Conservation (phyloP, 1,140 invertebrate species). For the Melitaea cinxia region DNA sequence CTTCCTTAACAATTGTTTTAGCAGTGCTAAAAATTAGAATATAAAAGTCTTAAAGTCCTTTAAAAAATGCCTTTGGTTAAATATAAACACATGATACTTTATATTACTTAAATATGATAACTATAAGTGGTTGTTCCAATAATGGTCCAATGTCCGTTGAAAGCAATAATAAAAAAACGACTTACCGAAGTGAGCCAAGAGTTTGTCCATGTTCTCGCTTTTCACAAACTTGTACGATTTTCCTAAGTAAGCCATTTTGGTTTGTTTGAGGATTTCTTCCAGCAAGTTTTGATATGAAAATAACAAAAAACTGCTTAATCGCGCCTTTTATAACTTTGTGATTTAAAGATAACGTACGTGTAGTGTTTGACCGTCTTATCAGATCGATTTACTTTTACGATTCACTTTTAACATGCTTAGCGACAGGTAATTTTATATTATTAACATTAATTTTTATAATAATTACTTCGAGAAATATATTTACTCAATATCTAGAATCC, state of each 20-base stretch:
- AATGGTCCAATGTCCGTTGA: not conserved
- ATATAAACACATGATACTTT: no score
- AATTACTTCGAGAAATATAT: not conserved
- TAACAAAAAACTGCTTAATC: not conserved
- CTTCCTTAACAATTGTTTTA: no score
- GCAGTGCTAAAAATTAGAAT: no score
- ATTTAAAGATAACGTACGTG: not conserved
- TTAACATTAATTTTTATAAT: not conserved
- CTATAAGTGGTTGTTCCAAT: no score
- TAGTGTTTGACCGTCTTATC: not conserved
- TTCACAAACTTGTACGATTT: constrained; percentile 41
- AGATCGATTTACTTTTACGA: constrained; percentile 1
- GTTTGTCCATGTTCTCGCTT: constrained; percentile 47
- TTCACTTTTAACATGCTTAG: constrained; percentile 5
- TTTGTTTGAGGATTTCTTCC: constrained; percentile 7
- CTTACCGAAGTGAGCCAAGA: constrained; percentile 45
- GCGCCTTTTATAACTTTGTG: constrained; percentile 14
- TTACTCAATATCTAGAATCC: no score
- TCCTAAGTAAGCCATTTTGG: constrained; percentile 46
- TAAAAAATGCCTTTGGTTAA: no score
- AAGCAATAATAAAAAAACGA: not conserved
- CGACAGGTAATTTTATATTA: not conserved
- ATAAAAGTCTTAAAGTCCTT: no score
- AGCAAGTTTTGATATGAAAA: constrained; percentile 1
- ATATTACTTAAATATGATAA: no score